phyloP scores from a whole-genome alignment of 2,113 vertebrate genomes.

The Oncorhynchus gorbuscha region DNA sequence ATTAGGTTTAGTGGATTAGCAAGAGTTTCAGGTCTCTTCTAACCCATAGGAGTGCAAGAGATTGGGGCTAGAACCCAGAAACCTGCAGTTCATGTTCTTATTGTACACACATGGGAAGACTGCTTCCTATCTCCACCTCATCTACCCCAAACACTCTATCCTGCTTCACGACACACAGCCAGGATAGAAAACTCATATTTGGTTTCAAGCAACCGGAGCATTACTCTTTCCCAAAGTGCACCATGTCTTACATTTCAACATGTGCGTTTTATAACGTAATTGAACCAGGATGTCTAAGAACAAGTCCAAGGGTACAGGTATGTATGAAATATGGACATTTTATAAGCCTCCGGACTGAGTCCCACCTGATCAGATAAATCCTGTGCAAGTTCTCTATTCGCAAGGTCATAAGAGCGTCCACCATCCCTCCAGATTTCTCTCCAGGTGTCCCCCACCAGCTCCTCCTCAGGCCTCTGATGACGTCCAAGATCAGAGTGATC shows the following conservation, averaged over 20 bases:
- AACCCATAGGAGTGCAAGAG: too few species aligned
- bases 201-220: not conserved
- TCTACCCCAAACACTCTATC: too few species aligned
- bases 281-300: not conserved
- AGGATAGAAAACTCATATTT: not conserved
- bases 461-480: conserved; percentile 22
- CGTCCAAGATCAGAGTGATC: conserved; percentile 16
- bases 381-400: conserved; percentile 13
- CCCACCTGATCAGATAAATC: conserved; percentile 43
- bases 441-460: conserved; percentile 17
- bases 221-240: conserved; percentile 5
- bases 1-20: too few species aligned
- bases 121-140: too few species aligned
- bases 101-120: too few species aligned
- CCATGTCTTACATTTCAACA: not conserved
- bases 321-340: not conserved
- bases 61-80: too few species aligned
- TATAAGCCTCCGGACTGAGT: not conserved
- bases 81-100: too few species aligned
- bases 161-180: not conserved
- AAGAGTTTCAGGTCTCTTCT: too few species aligned
- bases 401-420: not conserved
- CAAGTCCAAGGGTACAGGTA: not conserved
- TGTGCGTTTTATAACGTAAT: not conserved
- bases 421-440: not conserved